A percentile compares a stretch with the other conserved stretches of the same genome.
phyloP scores from a whole-genome alignment of 2,888 invertebrate species.

The Nebria brevicollis region DNA sequence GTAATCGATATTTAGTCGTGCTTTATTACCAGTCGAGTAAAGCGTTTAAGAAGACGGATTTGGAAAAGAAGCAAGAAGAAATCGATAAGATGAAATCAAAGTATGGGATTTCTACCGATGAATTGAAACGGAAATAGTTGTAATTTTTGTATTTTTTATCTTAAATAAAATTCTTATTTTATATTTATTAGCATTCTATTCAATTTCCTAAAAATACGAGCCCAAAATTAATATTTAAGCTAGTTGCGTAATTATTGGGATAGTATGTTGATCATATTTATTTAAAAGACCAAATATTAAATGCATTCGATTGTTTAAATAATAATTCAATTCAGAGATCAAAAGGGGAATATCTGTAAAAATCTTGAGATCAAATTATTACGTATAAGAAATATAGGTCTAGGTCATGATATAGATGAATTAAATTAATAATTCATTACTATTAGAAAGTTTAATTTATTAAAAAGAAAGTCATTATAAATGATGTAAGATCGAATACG shows the following conservation, averaged over 20 bases:
- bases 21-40: conserved; percentile 97
- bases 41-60: conserved; percentile 94
- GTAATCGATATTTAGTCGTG: conserved; percentile 98
- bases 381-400: too few species aligned
- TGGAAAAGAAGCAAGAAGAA: conserved; percentile 96
- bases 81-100: conserved; percentile 95
- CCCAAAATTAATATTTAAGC: too few species aligned
- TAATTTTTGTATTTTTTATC: background rate
- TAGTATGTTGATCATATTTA: too few species aligned
- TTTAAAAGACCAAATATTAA: too few species aligned
- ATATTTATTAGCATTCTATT: background rate
- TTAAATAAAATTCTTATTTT: conserved; percentile 7
- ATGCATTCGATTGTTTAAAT: too few species aligned
- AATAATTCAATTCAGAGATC: too few species aligned
- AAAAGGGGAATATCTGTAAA: too few species aligned
- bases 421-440: background rate
- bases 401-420: too few species aligned
- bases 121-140: conserved; percentile 41
- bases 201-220: too few species aligned
- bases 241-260: too few species aligned
- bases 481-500: background rate
- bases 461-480: background rate
- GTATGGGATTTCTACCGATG: conserved; percentile 75
- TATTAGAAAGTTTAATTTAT: conserved; percentile 13
- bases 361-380: too few species aligned